Percentiles rank a stretch among this genome's conserved stretches.
phyloP scores from a whole-genome alignment of 2,113 vertebrate genomes.

The Cyanistes caeruleus region DNA sequence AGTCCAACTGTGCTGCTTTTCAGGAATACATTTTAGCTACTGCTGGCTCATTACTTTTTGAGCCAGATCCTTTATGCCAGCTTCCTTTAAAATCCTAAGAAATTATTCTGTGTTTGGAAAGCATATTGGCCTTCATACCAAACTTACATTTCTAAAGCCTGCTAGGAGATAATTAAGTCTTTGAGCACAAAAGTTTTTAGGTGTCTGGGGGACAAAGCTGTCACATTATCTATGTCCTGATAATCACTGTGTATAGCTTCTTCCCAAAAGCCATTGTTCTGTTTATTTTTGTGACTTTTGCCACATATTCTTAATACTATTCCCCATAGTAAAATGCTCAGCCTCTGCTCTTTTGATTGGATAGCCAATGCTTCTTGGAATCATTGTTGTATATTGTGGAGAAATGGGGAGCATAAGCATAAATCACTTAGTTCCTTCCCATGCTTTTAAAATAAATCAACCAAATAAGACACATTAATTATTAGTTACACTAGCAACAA shows the following conservation, averaged over 20 bases:
- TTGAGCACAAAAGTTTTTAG: background rate
- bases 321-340: background rate
- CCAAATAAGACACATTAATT: background rate
- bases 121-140: background rate
- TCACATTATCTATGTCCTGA: background rate
- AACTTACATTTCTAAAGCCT: background rate
- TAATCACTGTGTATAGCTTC: background rate
- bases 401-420: background rate
- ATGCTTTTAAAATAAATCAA: background rate
- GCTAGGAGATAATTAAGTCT: background rate
- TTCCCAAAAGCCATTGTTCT: background rate
- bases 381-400: background rate
- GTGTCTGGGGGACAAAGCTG: background rate
- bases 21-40: background rate
- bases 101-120: background rate
- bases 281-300: background rate
- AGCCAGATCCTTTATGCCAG: background rate
- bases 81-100: background rate
- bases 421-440: background rate
- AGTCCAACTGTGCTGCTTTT: background rate
- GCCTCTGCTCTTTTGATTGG: background rate
- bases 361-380: background rate
- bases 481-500: background rate
- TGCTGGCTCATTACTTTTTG: background rate
- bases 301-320: rapidly evolving